Conservation (phyloP, 2,888 invertebrate species). For the Gymnocheta viridis region DNA sequence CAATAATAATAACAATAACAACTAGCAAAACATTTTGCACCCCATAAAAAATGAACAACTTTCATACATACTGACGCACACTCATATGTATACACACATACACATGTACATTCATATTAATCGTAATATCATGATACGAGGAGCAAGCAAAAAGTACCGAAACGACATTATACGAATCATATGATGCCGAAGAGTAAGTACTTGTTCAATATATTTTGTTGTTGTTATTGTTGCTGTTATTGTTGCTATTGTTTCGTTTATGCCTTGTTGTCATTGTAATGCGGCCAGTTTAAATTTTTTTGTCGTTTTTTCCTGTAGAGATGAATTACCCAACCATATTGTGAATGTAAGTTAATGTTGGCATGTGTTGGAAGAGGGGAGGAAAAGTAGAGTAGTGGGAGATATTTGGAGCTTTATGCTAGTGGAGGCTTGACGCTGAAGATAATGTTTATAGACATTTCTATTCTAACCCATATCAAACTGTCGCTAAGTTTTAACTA, state of each 20-base stretch:
- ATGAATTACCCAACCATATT: slow-evolving; percentile 77
- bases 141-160: slow-evolving; percentile 3
- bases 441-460: slow-evolving; percentile 63
- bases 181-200: slow-evolving; percentile 35
- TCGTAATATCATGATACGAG: background rate
- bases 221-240: slow-evolving; percentile 6
- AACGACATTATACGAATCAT: slow-evolving; percentile 55
- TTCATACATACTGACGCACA: slow-evolving; percentile 19
- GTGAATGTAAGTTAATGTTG: background rate
- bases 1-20: slow-evolving; percentile 50
- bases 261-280: slow-evolving; percentile 72
- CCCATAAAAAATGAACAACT: slow-evolving; percentile 62
- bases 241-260: slow-evolving; percentile 72
- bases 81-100: background rate
- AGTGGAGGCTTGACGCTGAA: slow-evolving; percentile 33
- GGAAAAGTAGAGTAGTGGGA: background rate
- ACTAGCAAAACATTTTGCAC: slow-evolving; percentile 63
- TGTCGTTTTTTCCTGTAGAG: slow-evolving; percentile 73
- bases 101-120: background rate
- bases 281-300: slow-evolving; percentile 76
- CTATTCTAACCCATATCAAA: slow-evolving; percentile 69
- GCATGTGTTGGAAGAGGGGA: background rate
- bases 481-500: slow-evolving; percentile 68
- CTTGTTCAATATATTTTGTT: background rate
- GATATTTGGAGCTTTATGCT: slow-evolving; percentile 28